Evolutionary conservation across 2,888 invertebrate genomes (phyloP).

Genomic region (Eumerus sabulonum): DNA sequence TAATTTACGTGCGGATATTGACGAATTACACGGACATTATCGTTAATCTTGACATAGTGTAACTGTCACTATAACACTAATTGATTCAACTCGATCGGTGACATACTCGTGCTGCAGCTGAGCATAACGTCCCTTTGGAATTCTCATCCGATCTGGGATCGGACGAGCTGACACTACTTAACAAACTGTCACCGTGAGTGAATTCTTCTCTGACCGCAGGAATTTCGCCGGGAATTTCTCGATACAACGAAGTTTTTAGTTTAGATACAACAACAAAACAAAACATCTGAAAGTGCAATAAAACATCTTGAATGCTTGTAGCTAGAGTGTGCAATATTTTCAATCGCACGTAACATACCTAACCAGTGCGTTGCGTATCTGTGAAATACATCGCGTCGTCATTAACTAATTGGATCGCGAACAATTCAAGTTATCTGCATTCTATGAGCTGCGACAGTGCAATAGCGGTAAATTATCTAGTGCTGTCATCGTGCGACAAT

Average conservation of each 20-base stretch:
- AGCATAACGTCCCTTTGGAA: conserved; percentile 29
- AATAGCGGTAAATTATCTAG: conserved; percentile 52
- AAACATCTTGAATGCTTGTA: conserved; percentile 39
- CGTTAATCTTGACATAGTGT: conserved; percentile 18
- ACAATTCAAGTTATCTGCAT: conserved; percentile 59
- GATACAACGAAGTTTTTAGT: conserved; percentile 42
- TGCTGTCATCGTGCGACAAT: conserved; percentile 56
- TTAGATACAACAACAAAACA: conserved; percentile 50
- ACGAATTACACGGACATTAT: conserved; percentile 24
- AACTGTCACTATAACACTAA: conserved; percentile 25
- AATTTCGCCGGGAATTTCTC: conserved; percentile 58
- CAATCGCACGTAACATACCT: neutral
- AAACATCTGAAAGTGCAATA: conserved; percentile 63
- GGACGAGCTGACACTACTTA: conserved; percentile 32
- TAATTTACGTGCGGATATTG: conserved; percentile 14
- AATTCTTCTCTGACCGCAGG: conserved; percentile 43
- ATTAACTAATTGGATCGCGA: conserved; percentile 65
- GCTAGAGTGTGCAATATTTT: conserved; percentile 48
- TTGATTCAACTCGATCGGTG: conserved; percentile 32
- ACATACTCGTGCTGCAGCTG: no score
- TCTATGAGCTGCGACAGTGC: conserved; percentile 39
- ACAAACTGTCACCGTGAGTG: conserved; percentile 44
- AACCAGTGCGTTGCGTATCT: conserved; percentile 35
- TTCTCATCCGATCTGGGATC: neutral
- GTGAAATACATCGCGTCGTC: conserved; percentile 42